Evolutionary conservation across 2,797 vertebrate genomes (phyloP).

Genomic region (Gouania willdenowi): DNA sequence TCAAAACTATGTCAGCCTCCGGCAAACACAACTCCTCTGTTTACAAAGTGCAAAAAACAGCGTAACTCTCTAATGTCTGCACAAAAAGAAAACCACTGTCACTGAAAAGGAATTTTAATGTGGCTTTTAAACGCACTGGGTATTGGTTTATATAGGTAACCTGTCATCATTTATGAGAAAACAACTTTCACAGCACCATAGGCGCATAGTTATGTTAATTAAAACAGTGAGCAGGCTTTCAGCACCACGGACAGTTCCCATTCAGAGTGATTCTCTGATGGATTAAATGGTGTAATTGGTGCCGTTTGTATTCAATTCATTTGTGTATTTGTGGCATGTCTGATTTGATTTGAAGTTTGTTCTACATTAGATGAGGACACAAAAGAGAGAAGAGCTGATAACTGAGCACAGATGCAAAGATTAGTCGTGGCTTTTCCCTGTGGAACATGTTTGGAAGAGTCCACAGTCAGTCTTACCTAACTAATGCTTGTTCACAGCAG

Average conservation of each 20-base stretch:
- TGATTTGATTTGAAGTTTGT: not conserved
- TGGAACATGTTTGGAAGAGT: slow-evolving; percentile 2
- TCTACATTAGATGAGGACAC: slow-evolving; percentile 9
- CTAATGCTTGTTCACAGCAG: not conserved
- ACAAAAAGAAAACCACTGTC: too few relatives aligned
- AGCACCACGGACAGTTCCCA: slow-evolving; percentile 31
- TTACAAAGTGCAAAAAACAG: too few relatives aligned
- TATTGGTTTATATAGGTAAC: too few relatives aligned
- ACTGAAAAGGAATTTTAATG: too few relatives aligned
- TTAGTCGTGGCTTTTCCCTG: not conserved
- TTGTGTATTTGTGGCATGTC: not conserved
- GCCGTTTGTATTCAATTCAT: not conserved
- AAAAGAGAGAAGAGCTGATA: slow-evolving; percentile 2
- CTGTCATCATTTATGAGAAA: too few relatives aligned
- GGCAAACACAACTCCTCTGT: too few relatives aligned
- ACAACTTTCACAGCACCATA: too few relatives aligned
- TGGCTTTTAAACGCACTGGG: too few relatives aligned
- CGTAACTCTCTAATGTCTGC: too few relatives aligned
- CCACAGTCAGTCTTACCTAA: not conserved
- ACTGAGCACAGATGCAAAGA: slow-evolving; percentile 4
- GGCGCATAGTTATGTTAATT: too few relatives aligned
- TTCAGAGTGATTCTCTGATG: too few relatives aligned
- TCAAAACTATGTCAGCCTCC: too few relatives aligned
- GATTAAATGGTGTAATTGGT: not conserved
- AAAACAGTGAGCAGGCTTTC: slow-evolving; percentile 10